Conservation (phyloP, 2,888 invertebrate genomes). For the Venusia cambrica region DNA sequence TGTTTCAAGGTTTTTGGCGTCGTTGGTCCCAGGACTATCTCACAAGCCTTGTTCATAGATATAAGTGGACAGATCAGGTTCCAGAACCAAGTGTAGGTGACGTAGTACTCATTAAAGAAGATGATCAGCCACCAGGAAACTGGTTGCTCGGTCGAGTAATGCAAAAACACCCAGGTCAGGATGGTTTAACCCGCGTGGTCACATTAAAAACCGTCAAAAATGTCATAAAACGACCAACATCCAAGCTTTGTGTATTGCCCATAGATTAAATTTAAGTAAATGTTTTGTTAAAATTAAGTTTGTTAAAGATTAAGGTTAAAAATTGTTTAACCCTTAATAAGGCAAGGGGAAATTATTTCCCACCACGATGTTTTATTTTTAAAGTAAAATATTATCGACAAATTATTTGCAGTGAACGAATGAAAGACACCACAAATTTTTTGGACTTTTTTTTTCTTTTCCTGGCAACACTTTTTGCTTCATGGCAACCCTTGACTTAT, state of each 20-base stretch:
- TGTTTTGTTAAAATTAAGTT: no score
- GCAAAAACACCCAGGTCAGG: no score
- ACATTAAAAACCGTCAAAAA: no score
- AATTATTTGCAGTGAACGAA: background rate
- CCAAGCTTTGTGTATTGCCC: conserved; percentile 1
- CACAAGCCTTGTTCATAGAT: background rate
- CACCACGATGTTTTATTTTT: no score
- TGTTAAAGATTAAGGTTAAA: no score
- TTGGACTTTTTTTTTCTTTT: background rate
- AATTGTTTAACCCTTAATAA: no score
- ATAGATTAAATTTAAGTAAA: no score
- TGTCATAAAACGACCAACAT: no score
- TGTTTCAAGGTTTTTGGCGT: conserved; percentile 12
- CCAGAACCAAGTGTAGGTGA: background rate
- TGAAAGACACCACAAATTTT: background rate
- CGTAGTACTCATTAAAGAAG: conserved; percentile 1
- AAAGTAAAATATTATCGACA: background rate
- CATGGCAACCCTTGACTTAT: background rate
- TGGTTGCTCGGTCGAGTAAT: conserved; percentile 29
- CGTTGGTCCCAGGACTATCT: conserved; percentile 12
- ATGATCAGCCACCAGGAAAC: conserved; percentile 1
- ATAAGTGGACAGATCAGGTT: conserved; percentile 1
- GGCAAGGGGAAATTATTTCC: no score
- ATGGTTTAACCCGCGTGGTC: no score
- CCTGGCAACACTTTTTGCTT: background rate